These are phyloP conservation scores for Calliopsis andreniformis DNA, from an alignment of 1,140 invertebrate genomes.

Conservation along the genomic window DNA sequence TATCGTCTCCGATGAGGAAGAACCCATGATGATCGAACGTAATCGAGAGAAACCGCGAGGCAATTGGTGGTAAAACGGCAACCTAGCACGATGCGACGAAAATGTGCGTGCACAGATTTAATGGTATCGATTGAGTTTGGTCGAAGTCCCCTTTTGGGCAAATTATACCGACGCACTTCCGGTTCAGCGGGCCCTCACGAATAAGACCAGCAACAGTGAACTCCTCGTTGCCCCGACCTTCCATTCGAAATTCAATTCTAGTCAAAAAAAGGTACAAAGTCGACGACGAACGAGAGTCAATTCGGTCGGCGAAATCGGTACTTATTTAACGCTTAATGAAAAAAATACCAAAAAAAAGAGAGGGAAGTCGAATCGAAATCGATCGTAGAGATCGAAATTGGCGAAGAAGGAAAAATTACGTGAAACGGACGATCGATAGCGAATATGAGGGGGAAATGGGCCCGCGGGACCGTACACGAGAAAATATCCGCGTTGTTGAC, in stretches of 20 bases:
- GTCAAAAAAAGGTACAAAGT: conserved; percentile 81
- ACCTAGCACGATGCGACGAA: conserved; percentile 58
- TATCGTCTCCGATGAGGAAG: conserved; percentile 30
- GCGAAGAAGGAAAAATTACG: not conserved
- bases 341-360: conserved; percentile 41
- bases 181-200: conserved; percentile 65
- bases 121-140: conserved; percentile 80
- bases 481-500: conserved; percentile 80
- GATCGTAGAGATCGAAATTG: conserved; percentile 23
- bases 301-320: conserved; percentile 75
- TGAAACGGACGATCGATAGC: not conserved
- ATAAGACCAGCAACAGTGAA: not conserved
- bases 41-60: conserved; percentile 28
- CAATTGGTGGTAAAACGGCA: conserved; percentile 38
- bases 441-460: conserved; percentile 48
- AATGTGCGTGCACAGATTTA: conserved; percentile 67
- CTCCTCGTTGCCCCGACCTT: conserved; percentile 32
- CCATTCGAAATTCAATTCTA: conserved; percentile 80
- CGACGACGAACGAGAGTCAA: no score
- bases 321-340: conserved; percentile 72
- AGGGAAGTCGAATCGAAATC: conserved; percentile 6
- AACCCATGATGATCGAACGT: conserved; percentile 20
- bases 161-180: conserved; percentile 79
- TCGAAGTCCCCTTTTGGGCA: conserved; percentile 82
- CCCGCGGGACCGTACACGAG: conserved; percentile 71